Evolutionary conservation across 2,113 vertebrate species (phyloP).

Genomic region (Petaurus breviceps): DNA sequence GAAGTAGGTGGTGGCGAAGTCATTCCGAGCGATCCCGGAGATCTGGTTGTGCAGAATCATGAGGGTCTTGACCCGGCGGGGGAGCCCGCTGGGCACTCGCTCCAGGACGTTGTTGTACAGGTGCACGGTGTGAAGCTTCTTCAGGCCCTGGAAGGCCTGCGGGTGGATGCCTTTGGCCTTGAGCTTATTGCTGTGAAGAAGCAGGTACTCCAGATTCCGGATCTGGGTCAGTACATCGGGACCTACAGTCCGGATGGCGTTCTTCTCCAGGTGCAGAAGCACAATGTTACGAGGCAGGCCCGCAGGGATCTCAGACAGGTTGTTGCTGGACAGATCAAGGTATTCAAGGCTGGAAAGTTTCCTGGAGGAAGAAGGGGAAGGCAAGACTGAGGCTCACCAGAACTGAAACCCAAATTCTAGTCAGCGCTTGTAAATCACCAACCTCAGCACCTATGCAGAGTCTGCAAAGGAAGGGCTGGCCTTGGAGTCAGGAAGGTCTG

Average conservation of each 20-base stretch:
- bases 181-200: constrained; percentile 96
- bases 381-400: neutral
- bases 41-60: constrained; percentile 97
- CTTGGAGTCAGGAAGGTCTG: neutral
- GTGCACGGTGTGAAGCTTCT: constrained; percentile 97
- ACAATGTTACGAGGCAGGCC: constrained; percentile 94
- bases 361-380: constrained; percentile 75
- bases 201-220: constrained; percentile 94
- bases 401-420: neutral
- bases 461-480: neutral
- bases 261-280: constrained; percentile 97
- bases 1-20: constrained; percentile 92
- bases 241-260: constrained; percentile 90
- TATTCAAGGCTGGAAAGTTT: constrained; percentile 94
- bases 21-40: constrained; percentile 92
- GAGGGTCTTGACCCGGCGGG: constrained; percentile 94
- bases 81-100: constrained; percentile 92
- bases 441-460: neutral
- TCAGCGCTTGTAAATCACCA: neutral
- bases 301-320: constrained; percentile 91
- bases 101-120: constrained; percentile 97
- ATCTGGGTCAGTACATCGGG: constrained; percentile 89
- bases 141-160: constrained; percentile 93
- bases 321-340: constrained; percentile 98
- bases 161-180: constrained; percentile 92